Evolutionary conservation across 1,140 invertebrate species (phyloP).

Genomic region (Arctopsyche grandis): DNA sequence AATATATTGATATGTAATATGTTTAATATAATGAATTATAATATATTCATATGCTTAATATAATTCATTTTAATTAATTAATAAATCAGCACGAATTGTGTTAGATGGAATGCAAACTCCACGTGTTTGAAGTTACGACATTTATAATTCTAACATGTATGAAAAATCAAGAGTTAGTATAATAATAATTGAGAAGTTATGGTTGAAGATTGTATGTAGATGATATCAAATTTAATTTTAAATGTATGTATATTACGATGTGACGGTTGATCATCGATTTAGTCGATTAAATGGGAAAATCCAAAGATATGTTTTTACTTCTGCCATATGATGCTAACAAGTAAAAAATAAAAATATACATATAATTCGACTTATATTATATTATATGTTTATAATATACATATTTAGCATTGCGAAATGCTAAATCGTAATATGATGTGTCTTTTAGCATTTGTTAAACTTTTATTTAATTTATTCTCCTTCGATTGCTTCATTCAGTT

Average conservation of each 20-base stretch:
- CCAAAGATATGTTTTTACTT: too few relatives aligned
- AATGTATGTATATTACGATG: neutral
- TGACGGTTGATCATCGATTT: too few relatives aligned
- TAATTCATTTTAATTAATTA: neutral
- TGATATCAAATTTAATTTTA: constrained; percentile 16
- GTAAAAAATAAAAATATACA: too few relatives aligned
- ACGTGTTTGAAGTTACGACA: constrained; percentile 20
- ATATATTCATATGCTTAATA: neutral
- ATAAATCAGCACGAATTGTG: neutral
- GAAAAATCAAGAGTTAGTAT: constrained; percentile 8
- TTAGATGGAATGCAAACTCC: constrained; percentile 36
- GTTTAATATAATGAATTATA: neutral
- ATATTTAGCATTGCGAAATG: too few relatives aligned
- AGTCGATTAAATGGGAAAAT: too few relatives aligned
- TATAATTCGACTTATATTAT: too few relatives aligned
- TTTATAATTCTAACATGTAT: constrained; percentile 21
- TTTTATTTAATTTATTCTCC: too few relatives aligned
- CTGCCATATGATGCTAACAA: too few relatives aligned
- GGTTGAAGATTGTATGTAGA: neutral
- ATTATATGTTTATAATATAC: too few relatives aligned
- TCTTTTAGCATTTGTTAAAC: too few relatives aligned
- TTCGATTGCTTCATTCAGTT: too few relatives aligned
- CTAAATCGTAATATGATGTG: too few relatives aligned
- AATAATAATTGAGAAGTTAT: constrained; percentile 17
- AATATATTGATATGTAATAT: neutral